Base-by-base conservation (phyloP, 2,888 invertebrate genomes). In the Mythimna pallens region DNA sequence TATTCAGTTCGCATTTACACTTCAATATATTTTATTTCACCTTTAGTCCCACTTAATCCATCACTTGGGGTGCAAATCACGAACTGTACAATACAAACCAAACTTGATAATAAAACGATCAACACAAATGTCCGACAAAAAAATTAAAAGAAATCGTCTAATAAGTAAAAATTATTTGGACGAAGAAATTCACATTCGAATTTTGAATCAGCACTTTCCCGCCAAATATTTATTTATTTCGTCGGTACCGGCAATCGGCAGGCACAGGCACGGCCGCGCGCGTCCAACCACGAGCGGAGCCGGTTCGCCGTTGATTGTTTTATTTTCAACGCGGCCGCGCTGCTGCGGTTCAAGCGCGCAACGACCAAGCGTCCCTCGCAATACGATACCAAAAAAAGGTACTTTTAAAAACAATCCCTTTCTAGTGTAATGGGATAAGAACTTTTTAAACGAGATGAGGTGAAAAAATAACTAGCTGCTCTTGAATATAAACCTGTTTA, bases 241-340 rank as follows among this genome's bases (percentile, higher is more conserved):
- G 83, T 83, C 84, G 85, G 85, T 65, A 80, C 70, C 84, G 79
- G 83, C 47, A 81, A 80, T 69, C 85, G 79, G 82, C 81, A 78
- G 81, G 81, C 84, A 76, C 68, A 76, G 70, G 86, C 84, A 75
- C 75, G 78, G 78, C 83, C 75, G 88, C 88, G 88, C 90, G 92
- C 96, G 95, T 94, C 94, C 90, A 89, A 88, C 92, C 93, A 86
- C 93, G 83, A 89, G 88, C 91, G 89, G 92, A 95, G 96, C 95
- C 95, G 95, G 95, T 94, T 93, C 90, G 94, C 93, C 94, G 94
- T 86, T 86, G 91, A 86, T 92, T 92, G 92, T 94, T 95, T 94
- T 95, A 94, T 95, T 95, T 94, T 93, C 91, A 93, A 92, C 90
- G 61, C 75, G 78, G 70, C 73, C 70, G 76, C 70, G 67, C 73